phyloP scores from a whole-genome alignment of 2,797 vertebrate genomes.

The Smutsia temminckii region DNA sequence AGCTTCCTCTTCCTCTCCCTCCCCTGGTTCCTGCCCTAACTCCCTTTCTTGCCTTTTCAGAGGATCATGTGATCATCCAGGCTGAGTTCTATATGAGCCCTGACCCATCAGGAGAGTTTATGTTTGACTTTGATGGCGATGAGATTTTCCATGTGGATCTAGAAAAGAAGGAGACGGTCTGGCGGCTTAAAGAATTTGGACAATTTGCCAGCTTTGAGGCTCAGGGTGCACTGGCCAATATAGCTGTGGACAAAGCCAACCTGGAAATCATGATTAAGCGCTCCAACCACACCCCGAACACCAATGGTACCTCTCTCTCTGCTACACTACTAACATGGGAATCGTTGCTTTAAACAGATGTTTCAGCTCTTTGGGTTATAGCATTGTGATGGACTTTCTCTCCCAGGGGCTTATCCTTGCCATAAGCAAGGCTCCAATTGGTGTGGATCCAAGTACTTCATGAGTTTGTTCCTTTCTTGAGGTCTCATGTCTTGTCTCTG shows the following conservation, averaged over 20 bases:
- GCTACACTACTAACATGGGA: not conserved
- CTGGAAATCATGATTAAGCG: constrained; percentile 54
- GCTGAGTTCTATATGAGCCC: constrained; percentile 51
- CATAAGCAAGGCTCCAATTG: not conserved
- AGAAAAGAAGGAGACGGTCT: constrained; percentile 35
- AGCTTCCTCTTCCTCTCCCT: not conserved
- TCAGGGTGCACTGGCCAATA: constrained; percentile 72
- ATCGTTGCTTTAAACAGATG: not conserved
- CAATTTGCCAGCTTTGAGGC: constrained; percentile 73
- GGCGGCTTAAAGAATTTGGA: constrained; percentile 72
- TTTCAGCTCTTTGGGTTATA: not conserved
- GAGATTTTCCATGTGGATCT: constrained; percentile 77
- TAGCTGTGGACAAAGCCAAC: constrained; percentile 72
- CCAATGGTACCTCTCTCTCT: constrained; percentile 53
- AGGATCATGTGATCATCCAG: constrained; percentile 71
- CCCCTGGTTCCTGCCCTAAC: not conserved
- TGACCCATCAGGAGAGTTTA: not conserved
- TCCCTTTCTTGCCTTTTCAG: constrained; percentile 41
- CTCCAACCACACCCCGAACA: constrained; percentile 37
- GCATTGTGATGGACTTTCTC: not conserved
- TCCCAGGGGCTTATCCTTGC: not conserved
- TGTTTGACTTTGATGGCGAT: constrained; percentile 77
- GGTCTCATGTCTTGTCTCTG: not conserved
- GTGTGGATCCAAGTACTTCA: not conserved
- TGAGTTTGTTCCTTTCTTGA: not conserved